Evolutionary conservation across 1,140 invertebrate species (phyloP).

Genomic region (Lasioglossum baleicum): DNA sequence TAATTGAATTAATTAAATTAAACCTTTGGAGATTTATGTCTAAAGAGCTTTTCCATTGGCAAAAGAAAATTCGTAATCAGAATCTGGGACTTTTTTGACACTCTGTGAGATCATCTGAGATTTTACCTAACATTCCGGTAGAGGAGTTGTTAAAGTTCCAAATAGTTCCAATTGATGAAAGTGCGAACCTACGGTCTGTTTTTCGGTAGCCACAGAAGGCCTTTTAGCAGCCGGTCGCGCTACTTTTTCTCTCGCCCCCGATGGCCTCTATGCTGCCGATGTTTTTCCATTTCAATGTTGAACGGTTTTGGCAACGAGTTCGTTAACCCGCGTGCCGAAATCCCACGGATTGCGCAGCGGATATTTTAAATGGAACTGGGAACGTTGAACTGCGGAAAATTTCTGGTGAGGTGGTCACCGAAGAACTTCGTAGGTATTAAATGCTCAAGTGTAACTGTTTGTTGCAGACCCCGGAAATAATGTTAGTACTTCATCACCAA

Average conservation of each 20-base stretch:
- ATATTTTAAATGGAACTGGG: conserved; percentile 34
- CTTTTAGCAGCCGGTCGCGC: conserved; percentile 1
- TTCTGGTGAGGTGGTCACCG: not conserved
- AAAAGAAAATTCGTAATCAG: too few species aligned
- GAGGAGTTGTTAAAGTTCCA: not conserved
- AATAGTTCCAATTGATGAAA: conserved; percentile 9
- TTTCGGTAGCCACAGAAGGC: conserved; percentile 13
- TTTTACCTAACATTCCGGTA: not conserved
- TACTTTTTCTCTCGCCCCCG: conserved; percentile 7
- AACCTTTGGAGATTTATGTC: too few species aligned
- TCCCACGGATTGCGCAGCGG: conserved; percentile 17
- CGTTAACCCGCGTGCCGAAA: conserved; percentile 33
- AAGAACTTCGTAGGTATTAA: not conserved
- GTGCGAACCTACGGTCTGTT: conserved; percentile 32
- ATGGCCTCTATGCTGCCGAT: not conserved
- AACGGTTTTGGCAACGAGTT: conserved; percentile 38
- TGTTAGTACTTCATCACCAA: too few species aligned
- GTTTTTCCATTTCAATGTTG: conserved; percentile 41
- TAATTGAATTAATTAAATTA: too few species aligned
- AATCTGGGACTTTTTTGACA: too few species aligned
- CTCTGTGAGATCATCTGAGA: not conserved
- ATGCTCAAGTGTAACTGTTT: not conserved
- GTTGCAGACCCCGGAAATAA: too few species aligned
- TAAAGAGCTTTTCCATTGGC: too few species aligned
- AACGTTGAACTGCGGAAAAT: not conserved